Evolutionary conservation across 2,113 vertebrate genomes (phyloP), one percentile per base, ranked within the genome.

Genomic region (Accipiter virgatus): DNA sequence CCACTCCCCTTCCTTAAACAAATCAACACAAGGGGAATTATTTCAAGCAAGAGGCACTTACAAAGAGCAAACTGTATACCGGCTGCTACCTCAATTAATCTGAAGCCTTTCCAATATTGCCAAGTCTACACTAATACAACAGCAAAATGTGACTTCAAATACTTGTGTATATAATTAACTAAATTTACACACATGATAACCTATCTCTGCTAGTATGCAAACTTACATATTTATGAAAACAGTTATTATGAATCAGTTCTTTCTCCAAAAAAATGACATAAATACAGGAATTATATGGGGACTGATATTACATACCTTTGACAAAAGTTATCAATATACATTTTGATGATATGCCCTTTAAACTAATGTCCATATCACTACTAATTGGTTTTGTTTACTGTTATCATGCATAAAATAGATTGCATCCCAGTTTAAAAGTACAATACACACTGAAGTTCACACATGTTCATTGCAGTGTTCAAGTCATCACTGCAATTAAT

Each of bases 401-500:
- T 43, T 90, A 81, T 34, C 62, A 62, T 86, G 43, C 78, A 62
- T 71, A 68, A 83, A 77, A 81, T 74, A 53, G 40, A 72, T 34
- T 96, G 75, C 34, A 90, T 81, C 65, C 85, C 78, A 63, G 47
- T 97, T 96, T 86, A 96, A 96, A 95, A 86, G 91, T 77, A 42
- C 47, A 95, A 96, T 62, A 84, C 11, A 77, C 10, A 10, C 26
- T 71, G 18, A 38, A 16, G 7, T 55, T 66, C 61, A 62, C 50
- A 66, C 1, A 6, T 56, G 92, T 90, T 93, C 36, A 86, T 36
- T 94, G 72, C 53, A 90, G 73, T 79, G 52, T 93, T 97, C 65
- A 92, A 89, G 63, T 83, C 50, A 93, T 56, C 90, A 73, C 43
- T 3, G 0, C 65, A 94, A 77, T 95, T 90, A 90, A 73, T 92